Conservation (phyloP, 2,888 invertebrate species). For the Cerceris ruficornis region DNA sequence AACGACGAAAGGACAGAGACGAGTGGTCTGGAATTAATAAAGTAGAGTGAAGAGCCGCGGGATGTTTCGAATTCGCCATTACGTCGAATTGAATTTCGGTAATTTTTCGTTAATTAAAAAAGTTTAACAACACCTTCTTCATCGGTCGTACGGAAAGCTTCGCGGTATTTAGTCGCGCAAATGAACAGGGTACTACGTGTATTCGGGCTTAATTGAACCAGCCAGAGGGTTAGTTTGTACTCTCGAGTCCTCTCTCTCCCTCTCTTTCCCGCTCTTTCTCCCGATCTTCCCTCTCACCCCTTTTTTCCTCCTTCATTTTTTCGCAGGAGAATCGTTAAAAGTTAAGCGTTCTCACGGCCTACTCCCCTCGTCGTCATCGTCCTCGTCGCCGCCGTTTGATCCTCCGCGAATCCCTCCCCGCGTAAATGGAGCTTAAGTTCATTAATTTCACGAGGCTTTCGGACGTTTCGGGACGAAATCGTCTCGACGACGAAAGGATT, state of each 20-base stretch:
- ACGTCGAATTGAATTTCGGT: slow-evolving; percentile 39
- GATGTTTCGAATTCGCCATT: slow-evolving; percentile 38
- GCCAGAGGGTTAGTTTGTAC: slow-evolving; percentile 60
- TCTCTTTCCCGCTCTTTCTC: neutral
- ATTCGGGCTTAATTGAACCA: slow-evolving; percentile 64
- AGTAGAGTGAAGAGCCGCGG: slow-evolving; percentile 25
- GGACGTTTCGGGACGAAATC: slow-evolving; percentile 65
- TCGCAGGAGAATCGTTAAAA: slow-evolving; percentile 63
- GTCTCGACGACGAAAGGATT: slow-evolving; percentile 72
- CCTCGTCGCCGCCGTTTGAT: slow-evolving; percentile 62
- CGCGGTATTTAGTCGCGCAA: slow-evolving; percentile 50
- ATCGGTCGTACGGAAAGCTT: slow-evolving; percentile 40
- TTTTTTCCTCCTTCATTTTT: slow-evolving; percentile 9
- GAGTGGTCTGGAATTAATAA: slow-evolving; percentile 52
- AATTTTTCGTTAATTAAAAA: slow-evolving; percentile 63
- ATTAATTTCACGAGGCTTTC: slow-evolving; percentile 74
- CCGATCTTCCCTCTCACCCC: neutral
- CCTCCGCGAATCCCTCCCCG: slow-evolving; percentile 54
- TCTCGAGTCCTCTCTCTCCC: slow-evolving; percentile 37
- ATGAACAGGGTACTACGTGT: slow-evolving; percentile 46
- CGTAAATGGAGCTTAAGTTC: slow-evolving; percentile 74
- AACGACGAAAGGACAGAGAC: slow-evolving; percentile 19
- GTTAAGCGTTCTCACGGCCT: slow-evolving; percentile 66
- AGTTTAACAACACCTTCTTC: slow-evolving; percentile 61
- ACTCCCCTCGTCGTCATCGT: slow-evolving; percentile 50